Percentiles rank a stretch among this genome's conserved stretches.
Conservation (phyloP, 2,113 vertebrate genomes). For the Potamarius usumacintae region DNA sequence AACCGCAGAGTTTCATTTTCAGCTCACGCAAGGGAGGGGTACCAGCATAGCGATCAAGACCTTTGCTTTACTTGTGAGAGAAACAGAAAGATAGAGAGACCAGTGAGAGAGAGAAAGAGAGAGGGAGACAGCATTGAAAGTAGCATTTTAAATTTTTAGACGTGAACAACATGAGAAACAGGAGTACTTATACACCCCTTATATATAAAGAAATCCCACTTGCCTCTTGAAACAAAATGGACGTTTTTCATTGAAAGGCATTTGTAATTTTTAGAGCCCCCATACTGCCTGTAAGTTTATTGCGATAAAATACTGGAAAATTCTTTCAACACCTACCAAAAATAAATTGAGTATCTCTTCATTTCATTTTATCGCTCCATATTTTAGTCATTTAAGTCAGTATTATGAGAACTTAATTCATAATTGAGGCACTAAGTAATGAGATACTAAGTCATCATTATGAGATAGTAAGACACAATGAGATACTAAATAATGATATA, state of each 20-base stretch:
- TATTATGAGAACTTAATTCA: too few relatives aligned
- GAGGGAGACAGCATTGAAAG: not conserved
- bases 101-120: not conserved
- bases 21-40: conserved; percentile 18
- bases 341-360: not conserved
- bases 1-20: conserved; percentile 30
- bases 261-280: not conserved
- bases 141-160: not conserved
- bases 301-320: not conserved
- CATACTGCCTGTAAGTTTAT: not conserved
- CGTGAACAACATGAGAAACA: not conserved
- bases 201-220: not conserved
- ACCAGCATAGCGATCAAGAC: conserved; percentile 11
- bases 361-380: not conserved
- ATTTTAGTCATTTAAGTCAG: not conserved
- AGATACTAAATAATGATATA: too few relatives aligned
- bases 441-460: too few relatives aligned
- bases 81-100: not conserved
- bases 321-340: not conserved
- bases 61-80: not conserved
- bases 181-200: not conserved
- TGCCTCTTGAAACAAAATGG: not conserved
- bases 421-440: too few relatives aligned
- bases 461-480: too few relatives aligned
- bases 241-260: not conserved